Percentiles rank a stretch among this genome's conserved stretches.
Evolutionary conservation across 2,113 vertebrate genomes (phyloP).

Genomic region (Alectura lathami): DNA sequence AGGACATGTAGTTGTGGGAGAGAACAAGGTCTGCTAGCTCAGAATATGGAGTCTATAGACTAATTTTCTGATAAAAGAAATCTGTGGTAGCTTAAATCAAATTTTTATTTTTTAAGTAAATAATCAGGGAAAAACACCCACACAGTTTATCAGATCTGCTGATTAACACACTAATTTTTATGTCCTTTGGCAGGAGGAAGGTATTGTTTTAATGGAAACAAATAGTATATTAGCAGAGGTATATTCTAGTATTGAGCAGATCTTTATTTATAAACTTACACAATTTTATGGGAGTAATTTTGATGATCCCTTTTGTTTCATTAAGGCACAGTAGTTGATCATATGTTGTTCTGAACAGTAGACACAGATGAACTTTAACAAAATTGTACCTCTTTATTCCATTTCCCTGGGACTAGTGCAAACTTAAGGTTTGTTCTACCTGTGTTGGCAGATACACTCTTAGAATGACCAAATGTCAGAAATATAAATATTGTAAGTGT

Average conservation of each 20-base stretch:
- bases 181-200: background rate
- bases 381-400: background rate
- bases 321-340: background rate
- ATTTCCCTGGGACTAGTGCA: background rate
- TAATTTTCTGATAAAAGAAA: conserved; percentile 1
- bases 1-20: background rate
- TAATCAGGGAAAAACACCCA: background rate
- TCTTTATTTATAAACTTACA: background rate
- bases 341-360: background rate
- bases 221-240: background rate
- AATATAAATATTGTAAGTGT: background rate
- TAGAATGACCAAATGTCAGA: background rate
- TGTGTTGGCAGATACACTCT: background rate
- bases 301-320: background rate
- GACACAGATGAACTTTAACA: background rate
- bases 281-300: background rate
- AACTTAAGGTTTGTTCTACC: background rate
- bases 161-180: background rate
- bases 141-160: background rate
- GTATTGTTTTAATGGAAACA: background rate
- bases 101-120: background rate
- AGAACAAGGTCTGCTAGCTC: background rate
- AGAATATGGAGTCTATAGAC: background rate
- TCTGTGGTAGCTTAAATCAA: background rate
- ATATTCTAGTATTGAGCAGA: background rate